These are phyloP conservation scores for Lontra canadensis DNA, from an alignment of 2,113 vertebrate genomes.

Conservation along the genomic window DNA sequence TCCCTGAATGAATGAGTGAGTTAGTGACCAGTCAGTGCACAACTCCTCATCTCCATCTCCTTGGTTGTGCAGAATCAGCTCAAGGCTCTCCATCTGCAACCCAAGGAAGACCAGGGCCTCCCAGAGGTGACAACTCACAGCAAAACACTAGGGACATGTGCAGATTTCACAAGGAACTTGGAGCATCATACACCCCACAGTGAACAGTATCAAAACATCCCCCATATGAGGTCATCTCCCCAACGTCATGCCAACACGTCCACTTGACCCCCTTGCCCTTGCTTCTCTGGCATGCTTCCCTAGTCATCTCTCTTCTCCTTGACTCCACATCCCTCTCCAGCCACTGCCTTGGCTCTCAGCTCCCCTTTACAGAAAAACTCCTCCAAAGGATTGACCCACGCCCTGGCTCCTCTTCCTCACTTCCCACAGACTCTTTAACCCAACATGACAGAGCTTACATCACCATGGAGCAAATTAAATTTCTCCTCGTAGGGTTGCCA, in stretches of 20 bases:
- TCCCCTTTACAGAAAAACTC: background rate
- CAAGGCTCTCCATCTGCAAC: background rate
- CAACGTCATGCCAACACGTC: background rate
- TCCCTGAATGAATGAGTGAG: background rate
- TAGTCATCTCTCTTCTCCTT: background rate
- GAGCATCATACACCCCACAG: fast-evolving
- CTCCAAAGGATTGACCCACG: background rate
- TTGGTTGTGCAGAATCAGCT: background rate
- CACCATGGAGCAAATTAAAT: background rate
- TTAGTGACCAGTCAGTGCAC: background rate
- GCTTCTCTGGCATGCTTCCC: background rate
- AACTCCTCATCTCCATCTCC: background rate
- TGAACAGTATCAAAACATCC: background rate
- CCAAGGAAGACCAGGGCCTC: background rate
- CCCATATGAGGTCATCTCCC: background rate
- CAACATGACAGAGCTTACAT: background rate
- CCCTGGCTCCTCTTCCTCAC: background rate
- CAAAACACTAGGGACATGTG: background rate
- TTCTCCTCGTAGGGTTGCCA: background rate
- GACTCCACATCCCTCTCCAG: background rate
- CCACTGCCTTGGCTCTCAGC: background rate
- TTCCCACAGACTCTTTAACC: background rate
- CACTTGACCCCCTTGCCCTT: background rate
- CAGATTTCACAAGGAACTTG: background rate
- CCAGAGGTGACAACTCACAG: background rate